Conservation (phyloP, 2,113 vertebrate species). For the Mormyrus lacerda region DNA sequence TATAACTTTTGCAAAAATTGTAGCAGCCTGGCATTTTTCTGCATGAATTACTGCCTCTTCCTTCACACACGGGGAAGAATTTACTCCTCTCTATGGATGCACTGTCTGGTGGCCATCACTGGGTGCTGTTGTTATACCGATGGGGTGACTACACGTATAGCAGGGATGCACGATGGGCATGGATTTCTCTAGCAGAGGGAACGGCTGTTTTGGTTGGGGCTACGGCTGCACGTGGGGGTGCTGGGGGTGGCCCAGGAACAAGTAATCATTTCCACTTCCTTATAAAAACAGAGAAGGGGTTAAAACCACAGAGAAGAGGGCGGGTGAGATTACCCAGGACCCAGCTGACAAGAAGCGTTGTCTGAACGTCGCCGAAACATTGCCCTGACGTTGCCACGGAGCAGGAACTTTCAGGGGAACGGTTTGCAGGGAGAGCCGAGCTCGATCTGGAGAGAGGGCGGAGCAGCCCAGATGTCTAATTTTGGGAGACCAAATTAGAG, state of each 20-base stretch:
- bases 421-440: constrained; percentile 46
- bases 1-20: constrained; percentile 57
- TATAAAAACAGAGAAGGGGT: constrained; percentile 32
- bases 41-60: constrained; percentile 56
- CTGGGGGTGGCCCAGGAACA: constrained; percentile 18
- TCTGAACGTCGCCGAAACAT: constrained; percentile 23
- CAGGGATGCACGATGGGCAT: constrained; percentile 22
- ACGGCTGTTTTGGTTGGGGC: neutral
- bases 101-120: constrained; percentile 33
- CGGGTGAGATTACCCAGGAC: neutral
- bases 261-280: constrained; percentile 26
- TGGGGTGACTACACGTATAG: constrained; percentile 38
- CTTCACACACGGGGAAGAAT: constrained; percentile 47
- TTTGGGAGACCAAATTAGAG: constrained; percentile 73
- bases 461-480: constrained; percentile 64
- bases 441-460: constrained; percentile 47
- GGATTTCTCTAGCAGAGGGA: constrained; percentile 14
- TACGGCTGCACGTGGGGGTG: neutral
- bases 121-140: constrained; percentile 45
- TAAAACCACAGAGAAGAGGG: constrained; percentile 32
- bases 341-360: constrained; percentile 39
- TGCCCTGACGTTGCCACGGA: constrained; percentile 46
- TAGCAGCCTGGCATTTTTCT: constrained; percentile 60
- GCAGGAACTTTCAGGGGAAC: constrained; percentile 48
- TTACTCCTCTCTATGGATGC: constrained; percentile 52